Evolutionary conservation across 2,797 vertebrate genomes (phyloP), one percentile per base, ranked within the genome.

Genomic region (Labroides dimidiatus): DNA sequence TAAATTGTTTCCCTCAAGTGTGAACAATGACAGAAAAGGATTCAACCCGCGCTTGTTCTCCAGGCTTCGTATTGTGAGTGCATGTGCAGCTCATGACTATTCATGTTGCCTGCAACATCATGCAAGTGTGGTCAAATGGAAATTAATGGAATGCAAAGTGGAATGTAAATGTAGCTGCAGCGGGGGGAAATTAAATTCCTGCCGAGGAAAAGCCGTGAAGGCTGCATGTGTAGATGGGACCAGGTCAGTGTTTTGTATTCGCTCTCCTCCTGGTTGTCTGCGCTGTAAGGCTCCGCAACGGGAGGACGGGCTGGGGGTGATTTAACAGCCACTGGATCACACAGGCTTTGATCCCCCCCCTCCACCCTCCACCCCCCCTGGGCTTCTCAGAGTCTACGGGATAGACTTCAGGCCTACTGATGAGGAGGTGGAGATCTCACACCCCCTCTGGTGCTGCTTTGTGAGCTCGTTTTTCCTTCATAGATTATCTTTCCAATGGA

Each of bases 251-350:
- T 67, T 81, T 72, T 66, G 66, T 70, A 49, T 80, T 73, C 64
- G 62, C 60, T 59, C 63, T 67, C 58, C 19, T 72, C 67, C 63
- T 60, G 24, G 42, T 51, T 80, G 72, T 47, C 61, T 61, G 61
- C 20, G 0, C 66, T 10, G 20, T 79, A 80, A 77, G 85, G 81
- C 81, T 77, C 82, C 50, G 33, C 78, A 59, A 76, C 77, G 80
- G 87, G 85, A 75, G 69, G 79, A 77, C 78, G 54, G 81, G 69
- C 80, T 5, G n/a, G 71, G 72, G 77, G 79, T 84, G 88, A 83
- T 85, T 71, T 78, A 86, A 87, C 80, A 87, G 82, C 84, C 77
- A 79, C 80, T 77, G 85, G 84, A 91, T 90, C 90, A 88, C 84
- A 81, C 73, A 66, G 61, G 60, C 89, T 91, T 90, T 90, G 85